Conservation (phyloP, 2,797 vertebrate species). For the Sebastes variabilis region DNA sequence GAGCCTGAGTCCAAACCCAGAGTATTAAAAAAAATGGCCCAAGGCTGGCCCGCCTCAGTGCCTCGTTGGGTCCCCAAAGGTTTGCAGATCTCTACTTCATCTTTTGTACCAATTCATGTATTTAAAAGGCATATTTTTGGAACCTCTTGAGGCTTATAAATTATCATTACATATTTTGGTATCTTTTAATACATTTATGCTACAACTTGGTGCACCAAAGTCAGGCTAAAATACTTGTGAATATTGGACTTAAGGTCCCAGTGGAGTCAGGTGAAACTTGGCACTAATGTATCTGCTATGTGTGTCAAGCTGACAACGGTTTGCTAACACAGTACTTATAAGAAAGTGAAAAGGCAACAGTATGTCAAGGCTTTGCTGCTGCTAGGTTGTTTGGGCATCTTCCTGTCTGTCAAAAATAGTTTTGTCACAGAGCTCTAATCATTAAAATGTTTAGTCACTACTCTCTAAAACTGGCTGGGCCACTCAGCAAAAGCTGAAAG, state of each 20-base stretch:
- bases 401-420: background rate
- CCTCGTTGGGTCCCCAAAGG: too few species aligned
- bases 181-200: background rate
- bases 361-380: background rate
- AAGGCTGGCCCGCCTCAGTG: too few species aligned
- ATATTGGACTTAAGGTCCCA: background rate
- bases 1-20: too few species aligned
- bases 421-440: background rate
- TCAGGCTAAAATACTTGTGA: background rate
- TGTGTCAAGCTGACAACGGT: background rate
- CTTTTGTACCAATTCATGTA: background rate
- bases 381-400: background rate
- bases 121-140: background rate
- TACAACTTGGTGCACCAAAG: background rate
- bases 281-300: background rate
- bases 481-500: slow-evolving; percentile 1
- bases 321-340: background rate
- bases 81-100: too few species aligned
- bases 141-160: too few species aligned
- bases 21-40: too few species aligned
- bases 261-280: background rate
- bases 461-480: background rate
- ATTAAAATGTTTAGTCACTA: background rate
- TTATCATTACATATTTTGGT: background rate
- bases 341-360: background rate